phyloP scores from a whole-genome alignment of 2,888 invertebrate genomes.

The Caenorhabditis macrosperma region DNA sequence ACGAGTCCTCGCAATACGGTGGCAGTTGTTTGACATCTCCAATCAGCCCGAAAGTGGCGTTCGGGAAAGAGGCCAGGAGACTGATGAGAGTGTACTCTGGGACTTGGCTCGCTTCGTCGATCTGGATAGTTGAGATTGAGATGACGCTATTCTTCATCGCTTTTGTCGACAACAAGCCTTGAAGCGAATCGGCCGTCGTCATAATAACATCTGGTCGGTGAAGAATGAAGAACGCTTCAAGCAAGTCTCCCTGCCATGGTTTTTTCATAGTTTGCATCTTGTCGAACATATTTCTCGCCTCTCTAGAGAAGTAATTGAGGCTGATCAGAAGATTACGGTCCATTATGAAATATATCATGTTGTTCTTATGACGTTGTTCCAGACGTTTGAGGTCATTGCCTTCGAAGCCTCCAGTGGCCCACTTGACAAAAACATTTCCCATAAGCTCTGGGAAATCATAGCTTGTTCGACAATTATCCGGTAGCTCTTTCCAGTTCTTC shows the following conservation, averaged over 20 bases:
- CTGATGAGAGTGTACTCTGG: slow-evolving; percentile 32
- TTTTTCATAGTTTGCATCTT: neutral
- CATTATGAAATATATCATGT: neutral
- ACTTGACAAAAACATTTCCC: neutral
- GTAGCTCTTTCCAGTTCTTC: slow-evolving; percentile 17
- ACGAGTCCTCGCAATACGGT: slow-evolving; percentile 25
- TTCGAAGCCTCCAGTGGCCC: neutral
- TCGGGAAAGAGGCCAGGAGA: neutral
- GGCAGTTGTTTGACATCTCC: slow-evolving; percentile 36
- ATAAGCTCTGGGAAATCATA: slow-evolving; percentile 9
- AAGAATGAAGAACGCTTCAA: slow-evolving; percentile 20
- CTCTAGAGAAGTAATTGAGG: neutral
- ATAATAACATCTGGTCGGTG: slow-evolving; percentile 26
- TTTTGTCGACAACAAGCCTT: neutral
- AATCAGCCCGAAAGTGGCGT: neutral
- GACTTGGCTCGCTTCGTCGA: slow-evolving; percentile 39
- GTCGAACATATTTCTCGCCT: neutral
- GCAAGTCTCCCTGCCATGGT: neutral
- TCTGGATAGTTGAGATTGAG: slow-evolving; percentile 30
- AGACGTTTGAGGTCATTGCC: neutral
- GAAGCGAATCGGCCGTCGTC: slow-evolving; percentile 17
- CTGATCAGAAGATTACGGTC: neutral
- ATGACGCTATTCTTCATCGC: neutral
- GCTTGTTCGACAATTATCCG: neutral
- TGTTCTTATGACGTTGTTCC: neutral